A percentile compares a stretch with the other conserved stretches of the same genome.
These are phyloP conservation scores for Oryctolagus cuniculus DNA, from an alignment of 2,113 vertebrate genomes.

Conservation along the genomic window mOryCun1.1 NC_091432.1:104395501-104396000, in stretches of 20 bases:
- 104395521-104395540: background rate
- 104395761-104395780: slow-evolving; percentile 50
- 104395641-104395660: background rate
- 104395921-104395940: background rate
- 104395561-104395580: background rate
- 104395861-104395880: background rate
- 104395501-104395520: background rate
- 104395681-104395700: background rate
- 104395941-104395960: background rate
- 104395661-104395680: background rate
- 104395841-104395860: slow-evolving; percentile 24
- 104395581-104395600: background rate
- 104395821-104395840: background rate
- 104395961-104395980: background rate
- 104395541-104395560: background rate
- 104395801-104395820: slow-evolving; percentile 52
- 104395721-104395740: slow-evolving; percentile 12
- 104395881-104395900: slow-evolving; percentile 1
- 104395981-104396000: background rate
- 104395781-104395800: slow-evolving; percentile 57
- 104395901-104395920: slow-evolving; percentile 35
- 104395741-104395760: slow-evolving; percentile 13
- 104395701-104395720: slow-evolving; percentile 2
- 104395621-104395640: background rate
- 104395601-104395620: background rate